A percentile compares a stretch with the other conserved stretches of the same genome.
Conservation (phyloP, 2,113 vertebrate species). For the Stigmatopora argus region DNA sequence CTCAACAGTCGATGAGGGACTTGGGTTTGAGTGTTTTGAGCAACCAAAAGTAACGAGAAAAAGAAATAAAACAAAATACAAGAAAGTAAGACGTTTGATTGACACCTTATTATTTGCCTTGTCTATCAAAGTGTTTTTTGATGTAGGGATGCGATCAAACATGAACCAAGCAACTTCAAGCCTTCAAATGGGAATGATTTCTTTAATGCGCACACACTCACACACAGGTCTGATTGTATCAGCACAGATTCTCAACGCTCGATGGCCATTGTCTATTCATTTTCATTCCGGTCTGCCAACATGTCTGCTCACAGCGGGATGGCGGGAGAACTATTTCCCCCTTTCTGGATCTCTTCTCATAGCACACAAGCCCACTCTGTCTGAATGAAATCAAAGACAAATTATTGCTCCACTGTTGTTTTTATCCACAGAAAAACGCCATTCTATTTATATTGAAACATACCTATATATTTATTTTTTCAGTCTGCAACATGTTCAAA, state of each 20-base stretch:
- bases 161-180: constrained; percentile 73
- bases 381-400: background rate
- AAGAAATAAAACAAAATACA: constrained; percentile 16
- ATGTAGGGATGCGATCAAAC: constrained; percentile 70
- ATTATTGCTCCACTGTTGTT: background rate
- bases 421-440: background rate
- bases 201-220: constrained; percentile 48
- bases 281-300: constrained; percentile 67
- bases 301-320: constrained; percentile 63
- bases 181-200: constrained; percentile 66
- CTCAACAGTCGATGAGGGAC: constrained; percentile 15
- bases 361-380: background rate
- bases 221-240: constrained; percentile 44
- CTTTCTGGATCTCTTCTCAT: background rate
- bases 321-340: constrained; percentile 3
- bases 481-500: background rate
- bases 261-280: constrained; percentile 61
- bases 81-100: constrained; percentile 68
- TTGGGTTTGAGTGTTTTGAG: background rate
- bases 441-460: background rate
- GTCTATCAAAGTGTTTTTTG: constrained; percentile 75
- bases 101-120: constrained; percentile 78
- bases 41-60: background rate
- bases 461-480: background rate
- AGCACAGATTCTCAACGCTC: constrained; percentile 49